A percentile compares a stretch with the other conserved stretches of the same genome.
These are phyloP conservation scores for Microdon myrmicae DNA, from an alignment of 2,888 invertebrate species.

Conservation along the genomic window DNA sequence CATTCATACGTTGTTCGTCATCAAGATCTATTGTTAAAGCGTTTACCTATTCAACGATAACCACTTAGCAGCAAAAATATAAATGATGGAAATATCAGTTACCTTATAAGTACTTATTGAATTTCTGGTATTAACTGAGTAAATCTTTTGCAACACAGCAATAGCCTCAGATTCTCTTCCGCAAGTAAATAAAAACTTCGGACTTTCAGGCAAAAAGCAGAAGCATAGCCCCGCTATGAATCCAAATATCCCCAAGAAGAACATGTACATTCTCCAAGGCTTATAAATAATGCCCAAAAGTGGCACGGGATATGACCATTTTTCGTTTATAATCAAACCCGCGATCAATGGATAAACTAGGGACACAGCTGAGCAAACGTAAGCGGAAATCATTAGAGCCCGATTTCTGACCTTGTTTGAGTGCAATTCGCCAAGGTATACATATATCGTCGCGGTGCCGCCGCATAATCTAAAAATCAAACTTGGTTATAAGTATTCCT, in stretches of 20 bases:
- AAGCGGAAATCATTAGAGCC: constrained; percentile 59
- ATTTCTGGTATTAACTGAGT: constrained; percentile 54
- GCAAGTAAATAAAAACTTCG: constrained; percentile 58
- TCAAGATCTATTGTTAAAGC: too few species aligned
- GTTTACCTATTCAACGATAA: too few species aligned
- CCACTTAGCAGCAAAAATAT: too few species aligned
- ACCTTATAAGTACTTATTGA: too few species aligned
- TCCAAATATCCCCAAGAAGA: constrained; percentile 58
- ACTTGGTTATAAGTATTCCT: not conserved
- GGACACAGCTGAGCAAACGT: constrained; percentile 58
- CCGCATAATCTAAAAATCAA: constrained; percentile 60
- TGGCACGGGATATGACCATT: constrained; percentile 56
- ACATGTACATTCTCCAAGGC: constrained; percentile 60
- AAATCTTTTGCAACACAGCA: constrained; percentile 55
- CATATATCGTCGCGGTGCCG: constrained; percentile 68
- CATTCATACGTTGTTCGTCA: too few species aligned
- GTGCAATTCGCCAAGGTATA: constrained; percentile 70
- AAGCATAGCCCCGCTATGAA: constrained; percentile 55
- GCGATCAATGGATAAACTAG: constrained; percentile 59
- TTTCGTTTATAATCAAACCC: constrained; percentile 59
- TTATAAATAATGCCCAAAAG: constrained; percentile 55
- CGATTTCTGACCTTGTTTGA: constrained; percentile 65
- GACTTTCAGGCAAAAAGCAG: constrained; percentile 60
- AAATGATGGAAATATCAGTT: too few species aligned
- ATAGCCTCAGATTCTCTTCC: constrained; percentile 56